These are phyloP conservation scores for Orchestes rusci DNA, from an alignment of 2,888 invertebrate species.

Conservation along the genomic window DNA sequence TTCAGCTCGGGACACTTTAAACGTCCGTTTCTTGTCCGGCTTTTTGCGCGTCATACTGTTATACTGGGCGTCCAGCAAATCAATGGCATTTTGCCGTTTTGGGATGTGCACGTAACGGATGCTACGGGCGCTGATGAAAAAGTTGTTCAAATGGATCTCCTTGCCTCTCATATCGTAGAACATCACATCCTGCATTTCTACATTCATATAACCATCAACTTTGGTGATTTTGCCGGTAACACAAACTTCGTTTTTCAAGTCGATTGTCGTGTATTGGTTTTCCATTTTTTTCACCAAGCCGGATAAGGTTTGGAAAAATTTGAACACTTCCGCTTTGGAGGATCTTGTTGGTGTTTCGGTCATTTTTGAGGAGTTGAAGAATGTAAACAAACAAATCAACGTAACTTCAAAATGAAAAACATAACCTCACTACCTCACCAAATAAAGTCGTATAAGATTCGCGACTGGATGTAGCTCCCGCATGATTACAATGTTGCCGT, in stretches of 20 bases:
- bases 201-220: constrained; percentile 65
- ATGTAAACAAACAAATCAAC: no score
- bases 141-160: no score
- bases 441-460: no score
- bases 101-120: constrained; percentile 65
- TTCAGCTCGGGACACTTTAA: constrained; percentile 18
- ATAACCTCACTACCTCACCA: no score
- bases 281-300: constrained; percentile 56
- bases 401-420: no score
- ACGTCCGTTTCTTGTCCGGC: constrained; percentile 14
- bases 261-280: constrained; percentile 54
- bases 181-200: constrained; percentile 55
- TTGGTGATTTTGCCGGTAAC: constrained; percentile 54
- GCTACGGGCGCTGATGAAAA: constrained; percentile 58
- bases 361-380: no score
- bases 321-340: constrained; percentile 26
- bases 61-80: constrained; percentile 31
- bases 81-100: constrained; percentile 35
- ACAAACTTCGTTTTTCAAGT: constrained; percentile 59
- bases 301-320: constrained; percentile 51
- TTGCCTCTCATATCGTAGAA: constrained; percentile 56
- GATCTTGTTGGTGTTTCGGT: no score
- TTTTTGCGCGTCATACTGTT: constrained; percentile 15
- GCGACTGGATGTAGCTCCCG: no score
- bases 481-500: no score